Evolutionary conservation across 2,888 invertebrate genomes (phyloP).

Genomic region (Galeopsomyia nigrocyanea): DNA sequence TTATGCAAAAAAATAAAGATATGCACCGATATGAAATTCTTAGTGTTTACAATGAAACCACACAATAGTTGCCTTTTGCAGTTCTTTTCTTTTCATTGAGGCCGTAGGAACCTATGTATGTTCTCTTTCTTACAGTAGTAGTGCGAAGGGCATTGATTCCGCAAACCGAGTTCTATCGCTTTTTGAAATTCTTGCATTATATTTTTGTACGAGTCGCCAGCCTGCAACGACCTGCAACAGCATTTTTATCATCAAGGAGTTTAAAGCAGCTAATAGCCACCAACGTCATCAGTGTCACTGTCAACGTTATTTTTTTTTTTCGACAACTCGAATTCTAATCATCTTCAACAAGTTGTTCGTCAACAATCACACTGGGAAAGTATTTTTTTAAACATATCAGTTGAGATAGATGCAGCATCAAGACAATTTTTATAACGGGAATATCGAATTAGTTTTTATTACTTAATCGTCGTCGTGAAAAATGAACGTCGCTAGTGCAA

Average conservation of each 20-base stretch:
- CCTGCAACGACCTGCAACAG: constrained; percentile 70
- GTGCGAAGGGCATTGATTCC: constrained; percentile 62
- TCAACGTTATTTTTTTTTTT: too few species aligned
- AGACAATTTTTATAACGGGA: background rate
- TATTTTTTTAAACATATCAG: constrained; percentile 3
- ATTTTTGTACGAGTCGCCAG: constrained; percentile 75
- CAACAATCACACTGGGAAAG: background rate
- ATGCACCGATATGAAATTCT: constrained; percentile 43
- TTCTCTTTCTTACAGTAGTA: constrained; percentile 65
- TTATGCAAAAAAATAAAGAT: constrained; percentile 46
- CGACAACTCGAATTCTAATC: background rate
- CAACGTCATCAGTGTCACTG: constrained; percentile 27
- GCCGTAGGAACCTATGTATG: constrained; percentile 60
- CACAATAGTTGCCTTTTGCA: constrained; percentile 28
- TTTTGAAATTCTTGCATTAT: constrained; percentile 76
- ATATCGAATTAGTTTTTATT: background rate
- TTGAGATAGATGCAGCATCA: background rate
- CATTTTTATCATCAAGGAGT: constrained; percentile 10
- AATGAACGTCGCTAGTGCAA: constrained; percentile 13
- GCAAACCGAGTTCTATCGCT: constrained; percentile 77
- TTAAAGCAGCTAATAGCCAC: background rate
- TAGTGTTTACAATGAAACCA: constrained; percentile 34
- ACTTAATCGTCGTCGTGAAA: constrained; percentile 1
- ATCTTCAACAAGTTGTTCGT: constrained; percentile 4
- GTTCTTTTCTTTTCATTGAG: constrained; percentile 48